Conservation (phyloP, 2,113 vertebrate genomes). For the Emydura subglobosa region DNA sequence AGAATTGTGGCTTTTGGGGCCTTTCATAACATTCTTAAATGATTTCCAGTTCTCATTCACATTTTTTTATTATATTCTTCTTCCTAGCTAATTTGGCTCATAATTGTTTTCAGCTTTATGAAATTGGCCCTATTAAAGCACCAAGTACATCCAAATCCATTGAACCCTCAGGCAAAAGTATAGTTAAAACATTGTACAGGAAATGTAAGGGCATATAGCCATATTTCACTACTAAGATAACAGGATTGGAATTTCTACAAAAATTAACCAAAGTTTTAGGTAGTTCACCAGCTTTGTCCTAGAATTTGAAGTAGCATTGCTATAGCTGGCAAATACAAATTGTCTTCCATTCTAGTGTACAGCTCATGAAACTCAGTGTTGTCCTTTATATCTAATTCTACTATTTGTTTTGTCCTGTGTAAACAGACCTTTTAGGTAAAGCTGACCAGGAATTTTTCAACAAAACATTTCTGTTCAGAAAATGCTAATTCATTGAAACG, state of each 20-base stretch:
- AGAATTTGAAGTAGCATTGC: neutral
- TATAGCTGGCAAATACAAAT: rapidly evolving
- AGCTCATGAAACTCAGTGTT: neutral
- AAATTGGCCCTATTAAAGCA: no score
- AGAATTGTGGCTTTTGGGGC: no score
- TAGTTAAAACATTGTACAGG: neutral
- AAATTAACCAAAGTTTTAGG: neutral
- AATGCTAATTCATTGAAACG: neutral
- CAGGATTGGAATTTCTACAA: neutral
- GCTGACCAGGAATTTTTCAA: neutral
- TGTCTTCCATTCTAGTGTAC: neutral
- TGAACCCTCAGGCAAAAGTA: neutral
- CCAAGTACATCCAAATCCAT: neutral
- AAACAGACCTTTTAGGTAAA: neutral
- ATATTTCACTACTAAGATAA: neutral
- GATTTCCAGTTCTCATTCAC: no score
- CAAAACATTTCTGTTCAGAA: neutral
- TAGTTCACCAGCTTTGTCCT: neutral
- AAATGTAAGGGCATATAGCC: neutral
- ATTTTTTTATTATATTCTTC: no score
- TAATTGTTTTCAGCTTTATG: no score
- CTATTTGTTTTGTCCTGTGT: neutral
- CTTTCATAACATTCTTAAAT: no score
- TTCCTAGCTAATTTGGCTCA: no score
- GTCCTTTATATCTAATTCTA: neutral